A percentile compares a stretch with the other conserved stretches of the same genome.
Conservation (phyloP, 2,888 invertebrate genomes). For the Hypena proboscidalis region DNA sequence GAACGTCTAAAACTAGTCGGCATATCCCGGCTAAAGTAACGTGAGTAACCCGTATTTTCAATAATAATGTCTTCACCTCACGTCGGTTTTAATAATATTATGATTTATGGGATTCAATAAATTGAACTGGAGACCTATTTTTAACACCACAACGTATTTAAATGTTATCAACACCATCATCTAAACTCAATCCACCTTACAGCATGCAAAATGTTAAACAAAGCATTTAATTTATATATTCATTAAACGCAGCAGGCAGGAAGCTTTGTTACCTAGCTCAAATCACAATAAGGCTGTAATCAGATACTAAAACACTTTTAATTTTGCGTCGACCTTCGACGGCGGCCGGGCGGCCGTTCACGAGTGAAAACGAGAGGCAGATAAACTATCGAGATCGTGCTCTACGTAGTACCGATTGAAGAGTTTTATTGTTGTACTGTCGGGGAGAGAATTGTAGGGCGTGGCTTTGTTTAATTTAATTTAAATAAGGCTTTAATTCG, state of each 20-base stretch:
- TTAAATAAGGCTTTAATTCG: background rate
- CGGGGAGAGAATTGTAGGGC: conserved; percentile 20
- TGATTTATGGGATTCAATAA: too few relatives aligned
- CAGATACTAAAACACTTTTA: conserved; percentile 83
- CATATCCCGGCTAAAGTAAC: too few relatives aligned
- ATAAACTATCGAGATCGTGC: conserved; percentile 77
- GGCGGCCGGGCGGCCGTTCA: conserved; percentile 78
- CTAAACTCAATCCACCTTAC: conserved; percentile 23
- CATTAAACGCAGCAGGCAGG: conserved; percentile 56
- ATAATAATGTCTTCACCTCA: too few relatives aligned
- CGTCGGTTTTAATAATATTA: too few relatives aligned
- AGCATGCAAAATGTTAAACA: conserved; percentile 40
- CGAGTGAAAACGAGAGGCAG: conserved; percentile 81
- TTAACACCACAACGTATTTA: conserved; percentile 10
- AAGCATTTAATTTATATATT: conserved; percentile 45
- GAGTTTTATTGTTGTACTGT: conserved; percentile 58
- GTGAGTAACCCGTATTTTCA: too few relatives aligned
- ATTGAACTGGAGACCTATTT: too few relatives aligned
- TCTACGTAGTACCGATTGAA: conserved; percentile 65
- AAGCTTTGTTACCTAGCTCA: conserved; percentile 62
- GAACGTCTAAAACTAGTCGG: too few relatives aligned
- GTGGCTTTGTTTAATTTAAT: background rate
- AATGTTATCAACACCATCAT: conserved; percentile 28
- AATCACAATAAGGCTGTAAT: conserved; percentile 76
- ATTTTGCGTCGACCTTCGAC: conserved; percentile 79